A percentile compares a stretch with the other conserved stretches of the same genome.
Conservation (phyloP, 2,113 vertebrate species). For the Struthio camelus region DNA sequence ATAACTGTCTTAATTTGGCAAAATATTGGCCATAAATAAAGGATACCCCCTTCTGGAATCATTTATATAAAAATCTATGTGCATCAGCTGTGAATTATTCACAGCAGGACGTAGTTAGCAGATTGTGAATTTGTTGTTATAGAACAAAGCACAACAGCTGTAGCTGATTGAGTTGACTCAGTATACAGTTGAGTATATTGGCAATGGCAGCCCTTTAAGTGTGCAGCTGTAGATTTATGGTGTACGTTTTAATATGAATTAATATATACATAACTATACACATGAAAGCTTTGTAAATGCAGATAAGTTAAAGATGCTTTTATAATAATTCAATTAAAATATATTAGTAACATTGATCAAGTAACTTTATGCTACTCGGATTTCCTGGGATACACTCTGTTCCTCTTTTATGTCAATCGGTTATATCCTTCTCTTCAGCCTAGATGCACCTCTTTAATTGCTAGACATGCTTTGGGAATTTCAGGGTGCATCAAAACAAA, state of each 20-base stretch:
- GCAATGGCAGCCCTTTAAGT: background rate
- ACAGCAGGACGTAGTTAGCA: background rate
- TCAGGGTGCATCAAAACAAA: background rate
- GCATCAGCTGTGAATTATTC: constrained; percentile 7
- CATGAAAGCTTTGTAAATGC: background rate
- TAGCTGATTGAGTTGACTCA: constrained; percentile 16
- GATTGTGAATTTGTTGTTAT: background rate
- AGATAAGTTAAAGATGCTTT: background rate
- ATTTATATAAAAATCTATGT: background rate
- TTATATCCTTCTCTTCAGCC: background rate
- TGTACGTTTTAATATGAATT: background rate
- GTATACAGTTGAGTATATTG: background rate
- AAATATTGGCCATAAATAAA: background rate
- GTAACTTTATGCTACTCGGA: background rate
- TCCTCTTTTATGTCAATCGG: background rate
- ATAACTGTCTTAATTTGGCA: background rate
- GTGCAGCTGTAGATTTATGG: background rate
- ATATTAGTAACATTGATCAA: background rate
- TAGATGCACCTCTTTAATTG: background rate
- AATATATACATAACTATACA: background rate
- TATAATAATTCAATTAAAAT: background rate
- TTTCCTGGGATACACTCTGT: background rate
- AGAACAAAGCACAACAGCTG: constrained; percentile 26
- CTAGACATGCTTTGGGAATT: background rate
- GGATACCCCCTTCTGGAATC: constrained; percentile 25